A percentile compares a stretch with the other conserved stretches of the same genome.
phyloP scores from a whole-genome alignment of 2,113 vertebrate genomes.

The Oreochromis niloticus region DNA sequence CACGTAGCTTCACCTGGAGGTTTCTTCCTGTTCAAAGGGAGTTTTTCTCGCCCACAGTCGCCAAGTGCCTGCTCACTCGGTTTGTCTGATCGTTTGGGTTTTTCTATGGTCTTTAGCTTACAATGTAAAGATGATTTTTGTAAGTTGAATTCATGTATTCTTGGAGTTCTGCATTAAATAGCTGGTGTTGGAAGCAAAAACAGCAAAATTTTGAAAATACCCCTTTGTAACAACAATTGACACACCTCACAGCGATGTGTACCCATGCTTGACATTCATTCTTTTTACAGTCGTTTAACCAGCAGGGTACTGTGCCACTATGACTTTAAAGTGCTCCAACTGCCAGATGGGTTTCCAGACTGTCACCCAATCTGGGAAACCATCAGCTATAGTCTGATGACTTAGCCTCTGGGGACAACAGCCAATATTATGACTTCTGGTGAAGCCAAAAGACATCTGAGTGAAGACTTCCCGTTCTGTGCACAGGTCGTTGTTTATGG shows the following conservation, averaged over 20 bases:
- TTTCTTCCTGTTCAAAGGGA: rapidly evolving
- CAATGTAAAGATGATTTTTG: neutral
- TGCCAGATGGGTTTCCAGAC: neutral
- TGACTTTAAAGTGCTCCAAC: neutral
- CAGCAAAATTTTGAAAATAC: neutral
- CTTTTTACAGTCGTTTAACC: neutral
- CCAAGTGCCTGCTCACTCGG: neutral
- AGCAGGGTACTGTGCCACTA: neutral
- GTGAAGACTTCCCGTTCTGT: neutral
- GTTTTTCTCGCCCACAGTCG: neutral
- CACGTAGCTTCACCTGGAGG: neutral
- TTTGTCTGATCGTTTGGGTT: neutral
- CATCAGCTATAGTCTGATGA: neutral
- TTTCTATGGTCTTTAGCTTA: neutral
- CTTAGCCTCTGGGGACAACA: neutral
- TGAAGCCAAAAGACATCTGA: neutral
- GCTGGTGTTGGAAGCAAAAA: too few species aligned
- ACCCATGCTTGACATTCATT: neutral
- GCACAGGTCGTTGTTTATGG: neutral
- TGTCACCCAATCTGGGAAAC: neutral
- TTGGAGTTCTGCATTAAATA: neutral
- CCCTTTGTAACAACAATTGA: neutral
- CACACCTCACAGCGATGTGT: neutral
- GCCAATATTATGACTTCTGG: neutral
- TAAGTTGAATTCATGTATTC: neutral